Evolutionary conservation across 2,797 vertebrate genomes (phyloP).

Genomic region (Peromyscus attwateri): DNA sequence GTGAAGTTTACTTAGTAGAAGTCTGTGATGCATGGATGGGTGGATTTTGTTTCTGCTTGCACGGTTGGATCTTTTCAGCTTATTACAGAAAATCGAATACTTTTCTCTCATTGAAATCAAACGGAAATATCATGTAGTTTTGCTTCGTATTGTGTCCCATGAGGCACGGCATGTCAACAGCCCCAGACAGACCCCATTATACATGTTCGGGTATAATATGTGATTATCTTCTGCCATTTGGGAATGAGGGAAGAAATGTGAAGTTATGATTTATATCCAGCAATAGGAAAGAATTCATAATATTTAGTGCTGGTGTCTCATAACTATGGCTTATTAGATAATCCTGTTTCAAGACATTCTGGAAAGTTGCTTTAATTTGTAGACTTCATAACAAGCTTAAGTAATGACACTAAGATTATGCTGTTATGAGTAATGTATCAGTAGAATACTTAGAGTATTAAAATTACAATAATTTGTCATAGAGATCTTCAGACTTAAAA

Average conservation of each 20-base stretch:
- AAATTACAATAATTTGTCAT: slow-evolving; percentile 25
- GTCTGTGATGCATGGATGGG: not conserved
- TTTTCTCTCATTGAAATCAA: slow-evolving; percentile 9
- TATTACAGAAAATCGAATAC: slow-evolving; percentile 25
- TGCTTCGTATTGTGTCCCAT: not conserved
- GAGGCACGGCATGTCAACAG: not conserved
- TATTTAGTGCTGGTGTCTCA: not conserved
- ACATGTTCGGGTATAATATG: not conserved
- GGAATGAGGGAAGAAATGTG: not conserved
- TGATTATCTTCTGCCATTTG: slow-evolving; percentile 18
- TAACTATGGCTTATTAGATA: not conserved
- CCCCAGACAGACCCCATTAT: not conserved
- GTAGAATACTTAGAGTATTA: slow-evolving; percentile 1
- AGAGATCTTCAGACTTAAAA: not conserved
- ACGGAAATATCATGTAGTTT: not conserved
- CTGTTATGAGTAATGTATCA: not conserved
- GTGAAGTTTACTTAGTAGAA: slow-evolving; percentile 3
- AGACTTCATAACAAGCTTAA: not conserved
- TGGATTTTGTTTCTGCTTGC: not conserved
- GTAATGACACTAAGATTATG: not conserved
- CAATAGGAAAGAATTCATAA: not conserved
- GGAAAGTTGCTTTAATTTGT: slow-evolving; percentile 16
- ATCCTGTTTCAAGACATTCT: not conserved
- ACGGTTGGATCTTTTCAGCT: not conserved
- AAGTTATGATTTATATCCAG: not conserved